Base-by-base conservation (phyloP, 2,888 invertebrate genomes). In the Hyles lineata region DNA sequence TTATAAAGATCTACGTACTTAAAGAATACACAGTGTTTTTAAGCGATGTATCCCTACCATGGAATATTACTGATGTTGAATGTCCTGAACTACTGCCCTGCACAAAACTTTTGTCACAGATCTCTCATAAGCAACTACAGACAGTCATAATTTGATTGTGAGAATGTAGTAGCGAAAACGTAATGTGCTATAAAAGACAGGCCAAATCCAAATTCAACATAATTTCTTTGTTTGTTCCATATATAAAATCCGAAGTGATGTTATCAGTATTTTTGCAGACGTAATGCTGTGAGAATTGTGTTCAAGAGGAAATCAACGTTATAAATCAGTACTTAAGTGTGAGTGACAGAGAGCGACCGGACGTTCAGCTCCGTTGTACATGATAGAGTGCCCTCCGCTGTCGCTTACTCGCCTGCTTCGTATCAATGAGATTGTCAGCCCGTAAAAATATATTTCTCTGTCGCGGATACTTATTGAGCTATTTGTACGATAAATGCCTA, bases 241-340 rank as follows among this genome's bases (percentile, higher is more conserved):
- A 60, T 4, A 25, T 11, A 4, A 3, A 43, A 35, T 62, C 11
- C n/a, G 17, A 6, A 62, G 19, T 43, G 15, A 43, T 21, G 21
- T 63, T 63, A 21, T 21, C 35, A 43, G 9, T 21, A 21, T 43
- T 43, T 63, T 63, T 63, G 63, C 63, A 21, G 32, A 63, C 35
- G 21, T 63, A 63, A 63, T 67, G 43, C 19, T 67, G 50, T 67
- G 63, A 74, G 78, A 79, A 82, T 82, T 79, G 81, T 83, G 82
- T 85, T 83, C 82, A 83, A 87, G 83, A 85, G 87, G 87, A 89
- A 87, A 84, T 85, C 77, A 83, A 83, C 77, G 84, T 82, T 72
- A 85, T 89, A 86, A 87, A 89, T 83, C 84, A 82, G 80, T 76
- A 80, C 78, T 81, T 83, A 88, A 88, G 86, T 87, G 85, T 85